Base-by-base conservation (phyloP, 2,797 vertebrate genomes). In the Takifugu rubripes region DNA sequence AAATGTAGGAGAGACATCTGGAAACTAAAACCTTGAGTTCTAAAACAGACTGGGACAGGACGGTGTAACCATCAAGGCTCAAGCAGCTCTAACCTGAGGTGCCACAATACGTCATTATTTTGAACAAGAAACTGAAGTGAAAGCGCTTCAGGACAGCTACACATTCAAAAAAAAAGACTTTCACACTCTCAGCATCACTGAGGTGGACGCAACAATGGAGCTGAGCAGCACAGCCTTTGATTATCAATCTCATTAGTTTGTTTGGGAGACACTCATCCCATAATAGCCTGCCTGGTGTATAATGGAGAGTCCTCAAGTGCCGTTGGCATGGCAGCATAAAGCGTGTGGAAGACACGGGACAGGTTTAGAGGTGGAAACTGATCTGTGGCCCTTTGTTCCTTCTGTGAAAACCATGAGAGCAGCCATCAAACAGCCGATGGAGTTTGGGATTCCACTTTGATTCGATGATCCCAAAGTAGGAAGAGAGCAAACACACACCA, bases 211-310 rank as follows among this genome's bases (percentile, higher is more conserved):
- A 57, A 74, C 62, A 77, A 77, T 59, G 52, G 56, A 64, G 73
- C 56, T 68, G 61, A 68, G 78, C 63, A 50, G 71, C 68, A 42
- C 29, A 59, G 67, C 64, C 63, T 69, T 72, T 59, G 73, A 79
- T 73, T 82, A 74, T 76, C 46, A 24, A 57, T 81, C 55, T 81
- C 85, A 87, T 86, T 83, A 77, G 72, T 77, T 80, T 79, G 77
- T 77, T 86, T 83, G 74, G 76, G 71, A 84, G 72, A 85, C 79
- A 79, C 67, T 79, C 68, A 73, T 78, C 56, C 70, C 70, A 78
- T 86, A 87, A 84, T 86, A 79, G 77, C 66, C 70, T 42, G 73
- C 44, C 70, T 81, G 87, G 58, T 85, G 86, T 87, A 78, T 61
- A 46, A 52, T 27, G 79, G 36, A 81, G 61, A 54, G 61, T 52